Percentiles rank a stretch among this genome's conserved stretches.
Conservation (phyloP, 2,888 invertebrate genomes). For the Leptinotarsa rubiginosa region DNA sequence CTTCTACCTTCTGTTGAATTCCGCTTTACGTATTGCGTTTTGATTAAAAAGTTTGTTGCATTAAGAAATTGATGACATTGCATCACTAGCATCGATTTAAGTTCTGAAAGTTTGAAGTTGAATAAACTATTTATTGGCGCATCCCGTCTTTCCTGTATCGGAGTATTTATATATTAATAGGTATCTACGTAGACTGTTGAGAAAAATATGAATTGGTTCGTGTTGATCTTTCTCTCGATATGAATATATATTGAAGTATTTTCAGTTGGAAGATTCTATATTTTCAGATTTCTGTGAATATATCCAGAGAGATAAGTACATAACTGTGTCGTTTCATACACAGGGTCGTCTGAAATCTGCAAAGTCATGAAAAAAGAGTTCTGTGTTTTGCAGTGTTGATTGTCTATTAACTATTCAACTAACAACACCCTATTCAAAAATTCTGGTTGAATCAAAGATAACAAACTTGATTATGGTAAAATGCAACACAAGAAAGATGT, state of each 20-base stretch:
- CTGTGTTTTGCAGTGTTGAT: neutral
- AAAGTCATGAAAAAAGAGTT: neutral
- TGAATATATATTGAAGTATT: constrained; percentile 41
- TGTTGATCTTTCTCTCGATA: constrained; percentile 30
- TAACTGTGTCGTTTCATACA: constrained; percentile 11
- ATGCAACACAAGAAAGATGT: neutral
- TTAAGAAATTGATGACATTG: too few relatives aligned
- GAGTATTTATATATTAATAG: neutral
- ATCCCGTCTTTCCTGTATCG: constrained; percentile 3
- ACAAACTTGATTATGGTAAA: neutral
- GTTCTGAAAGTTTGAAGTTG: neutral
- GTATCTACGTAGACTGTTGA: constrained; percentile 29
- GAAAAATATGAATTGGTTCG: constrained; percentile 29
- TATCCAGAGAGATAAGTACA: neutral
- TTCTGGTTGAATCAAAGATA: neutral
- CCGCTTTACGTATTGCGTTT: too few relatives aligned
- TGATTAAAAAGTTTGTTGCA: too few relatives aligned
- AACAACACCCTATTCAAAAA: neutral
- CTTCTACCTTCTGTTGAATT: too few relatives aligned
- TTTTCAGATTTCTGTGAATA: constrained; percentile 26
- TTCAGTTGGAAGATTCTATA: constrained; percentile 25
- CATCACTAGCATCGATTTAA: neutral
- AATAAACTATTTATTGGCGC: neutral
- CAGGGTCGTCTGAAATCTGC: constrained; percentile 29
- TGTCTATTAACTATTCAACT: neutral